A percentile compares a stretch with the other conserved stretches of the same genome.
These are phyloP conservation scores for Acropternis orthonyx DNA, from an alignment of 2,797 vertebrate genomes.

Conservation along the genomic window DNA sequence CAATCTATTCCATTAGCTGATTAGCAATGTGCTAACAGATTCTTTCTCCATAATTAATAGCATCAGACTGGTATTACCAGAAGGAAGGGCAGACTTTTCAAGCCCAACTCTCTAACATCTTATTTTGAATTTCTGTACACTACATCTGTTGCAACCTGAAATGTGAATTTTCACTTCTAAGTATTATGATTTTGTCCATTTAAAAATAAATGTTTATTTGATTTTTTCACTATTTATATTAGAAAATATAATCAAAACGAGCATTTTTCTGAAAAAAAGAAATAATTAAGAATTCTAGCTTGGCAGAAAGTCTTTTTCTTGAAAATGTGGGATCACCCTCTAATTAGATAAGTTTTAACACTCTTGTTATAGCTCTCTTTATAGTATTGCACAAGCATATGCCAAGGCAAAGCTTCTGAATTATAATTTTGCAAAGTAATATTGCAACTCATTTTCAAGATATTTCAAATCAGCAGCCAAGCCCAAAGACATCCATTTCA, in stretches of 20 bases:
- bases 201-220: not conserved
- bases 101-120: not conserved
- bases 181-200: not conserved
- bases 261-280: not conserved
- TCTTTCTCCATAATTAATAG: not conserved
- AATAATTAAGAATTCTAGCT: not conserved
- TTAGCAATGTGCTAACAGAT: not conserved
- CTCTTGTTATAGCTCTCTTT: not conserved
- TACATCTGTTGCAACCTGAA: not conserved
- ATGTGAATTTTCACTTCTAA: not conserved
- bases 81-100: not conserved
- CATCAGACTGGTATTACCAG: not conserved
- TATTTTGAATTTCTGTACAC: not conserved
- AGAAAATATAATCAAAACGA: not conserved
- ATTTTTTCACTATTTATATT: not conserved
- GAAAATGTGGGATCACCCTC: not conserved
- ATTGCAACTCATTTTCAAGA: constrained; percentile 24
- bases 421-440: not conserved
- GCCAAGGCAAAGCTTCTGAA: constrained; percentile 11
- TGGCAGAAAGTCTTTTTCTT: not conserved
- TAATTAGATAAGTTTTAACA: not conserved
- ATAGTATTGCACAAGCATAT: not conserved
- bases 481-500: constrained; percentile 11
- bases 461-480: constrained; percentile 34
- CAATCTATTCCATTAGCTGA: not conserved